Percentiles rank a stretch among this genome's conserved stretches.
Conservation (phyloP, 2,113 vertebrate genomes). For the Pelobates fuscus region DNA sequence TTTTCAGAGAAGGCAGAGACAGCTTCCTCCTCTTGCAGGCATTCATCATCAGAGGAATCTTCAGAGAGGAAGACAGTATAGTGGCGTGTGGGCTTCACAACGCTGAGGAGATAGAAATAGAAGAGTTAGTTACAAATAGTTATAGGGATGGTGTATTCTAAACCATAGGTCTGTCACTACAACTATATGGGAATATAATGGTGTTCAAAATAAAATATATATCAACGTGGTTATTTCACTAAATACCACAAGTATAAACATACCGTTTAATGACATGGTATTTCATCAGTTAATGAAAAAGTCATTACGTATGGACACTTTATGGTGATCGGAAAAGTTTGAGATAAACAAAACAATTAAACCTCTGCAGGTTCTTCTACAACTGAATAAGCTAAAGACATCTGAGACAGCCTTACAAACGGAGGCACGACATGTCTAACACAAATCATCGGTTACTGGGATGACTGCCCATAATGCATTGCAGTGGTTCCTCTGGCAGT, state of each 20-base stretch:
- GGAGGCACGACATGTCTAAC: conserved; percentile 73
- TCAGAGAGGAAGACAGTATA: conserved; percentile 97
- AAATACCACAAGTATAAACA: no score
- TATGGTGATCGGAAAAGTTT: background rate
- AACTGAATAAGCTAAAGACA: background rate
- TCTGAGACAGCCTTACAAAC: conserved; percentile 72
- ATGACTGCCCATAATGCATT: conserved; percentile 23
- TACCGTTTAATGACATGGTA: no score
- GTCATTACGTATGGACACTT: background rate
- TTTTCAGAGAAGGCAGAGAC: conserved; percentile 89
- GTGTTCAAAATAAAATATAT: no score
- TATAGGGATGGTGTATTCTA: no score
- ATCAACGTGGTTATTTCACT: no score
- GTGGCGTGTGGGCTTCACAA: conserved; percentile 88
- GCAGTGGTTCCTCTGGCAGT: conserved; percentile 8
- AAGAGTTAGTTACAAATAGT: conserved; percentile 37
- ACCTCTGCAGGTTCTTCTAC: background rate
- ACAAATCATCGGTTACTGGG: conserved; percentile 23
- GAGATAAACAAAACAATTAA: background rate
- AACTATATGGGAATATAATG: no score
- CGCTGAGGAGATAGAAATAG: conserved; percentile 74
- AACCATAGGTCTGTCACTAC: no score
- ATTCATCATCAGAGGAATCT: conserved; percentile 94
- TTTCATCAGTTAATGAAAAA: no score
- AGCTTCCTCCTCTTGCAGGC: conserved; percentile 82